Conservation (phyloP, 2,888 invertebrate genomes). For the Conus canariensis region DNA sequence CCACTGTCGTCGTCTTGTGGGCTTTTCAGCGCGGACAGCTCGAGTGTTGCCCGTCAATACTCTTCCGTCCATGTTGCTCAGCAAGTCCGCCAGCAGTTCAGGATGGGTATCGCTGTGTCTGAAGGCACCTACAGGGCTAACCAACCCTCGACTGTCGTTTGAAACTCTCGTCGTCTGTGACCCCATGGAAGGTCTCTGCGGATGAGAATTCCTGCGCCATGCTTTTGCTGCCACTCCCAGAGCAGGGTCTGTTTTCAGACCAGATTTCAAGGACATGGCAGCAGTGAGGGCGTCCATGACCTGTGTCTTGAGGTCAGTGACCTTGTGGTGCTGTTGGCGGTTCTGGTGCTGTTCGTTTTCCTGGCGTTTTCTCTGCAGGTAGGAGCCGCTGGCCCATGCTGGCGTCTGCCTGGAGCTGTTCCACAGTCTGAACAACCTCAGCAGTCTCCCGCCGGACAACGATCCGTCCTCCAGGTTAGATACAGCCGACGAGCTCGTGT, state of each 20-base stretch:
- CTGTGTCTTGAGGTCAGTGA: background rate
- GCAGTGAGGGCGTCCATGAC: background rate
- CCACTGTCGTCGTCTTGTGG: too few species aligned
- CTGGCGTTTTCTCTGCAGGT: background rate
- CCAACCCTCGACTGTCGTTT: background rate
- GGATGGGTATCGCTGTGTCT: background rate
- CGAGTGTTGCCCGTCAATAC: background rate
- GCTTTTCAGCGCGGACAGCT: background rate
- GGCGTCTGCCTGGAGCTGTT: background rate
- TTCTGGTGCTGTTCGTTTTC: background rate
- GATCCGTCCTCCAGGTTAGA: background rate
- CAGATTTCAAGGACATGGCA: background rate
- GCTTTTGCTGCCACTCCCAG: background rate
- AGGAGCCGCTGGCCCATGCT: conserved; percentile 10
- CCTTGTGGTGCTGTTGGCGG: background rate
- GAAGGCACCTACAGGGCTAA: background rate
- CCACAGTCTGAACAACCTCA: conserved; percentile 23
- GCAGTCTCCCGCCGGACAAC: background rate
- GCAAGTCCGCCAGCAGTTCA: background rate
- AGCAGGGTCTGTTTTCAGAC: background rate
- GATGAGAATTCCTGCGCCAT: background rate
- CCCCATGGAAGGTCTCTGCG: too few species aligned
- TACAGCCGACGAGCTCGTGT: background rate
- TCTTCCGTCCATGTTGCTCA: background rate
- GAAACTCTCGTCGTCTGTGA: background rate